These are phyloP conservation scores for Drosophila merina DNA, from an alignment of 2,888 invertebrate genomes.

Conservation along the genomic window DNA sequence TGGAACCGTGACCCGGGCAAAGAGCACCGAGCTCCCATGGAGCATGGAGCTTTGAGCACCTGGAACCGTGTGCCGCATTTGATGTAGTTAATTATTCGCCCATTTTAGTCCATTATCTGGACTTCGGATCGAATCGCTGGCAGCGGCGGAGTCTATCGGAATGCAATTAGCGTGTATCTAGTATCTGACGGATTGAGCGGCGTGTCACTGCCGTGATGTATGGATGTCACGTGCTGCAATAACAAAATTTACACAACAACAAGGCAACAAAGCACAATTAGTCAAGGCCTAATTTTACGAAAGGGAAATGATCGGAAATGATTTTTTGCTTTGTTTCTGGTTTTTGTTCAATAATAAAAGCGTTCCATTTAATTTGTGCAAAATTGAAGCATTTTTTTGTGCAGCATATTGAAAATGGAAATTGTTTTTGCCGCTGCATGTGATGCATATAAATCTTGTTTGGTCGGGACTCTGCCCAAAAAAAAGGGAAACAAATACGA, in stretches of 20 bases:
- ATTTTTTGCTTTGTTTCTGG: constrained; percentile 7
- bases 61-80: constrained; percentile 47
- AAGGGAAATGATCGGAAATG: constrained; percentile 38
- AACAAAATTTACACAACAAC: constrained; percentile 22
- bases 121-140: constrained; percentile 49
- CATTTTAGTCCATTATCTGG: constrained; percentile 76
- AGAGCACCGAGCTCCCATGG: background rate
- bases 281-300: constrained; percentile 24
- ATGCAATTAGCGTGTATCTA: constrained; percentile 68
- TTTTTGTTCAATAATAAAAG: constrained; percentile 7
- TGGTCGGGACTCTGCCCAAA: constrained; percentile 56
- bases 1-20: background rate
- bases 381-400: constrained; percentile 29
- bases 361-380: constrained; percentile 28
- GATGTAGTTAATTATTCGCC: constrained; percentile 71
- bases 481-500: constrained; percentile 19
- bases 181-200: constrained; percentile 27
- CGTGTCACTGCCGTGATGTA: constrained; percentile 48
- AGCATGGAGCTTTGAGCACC: background rate
- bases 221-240: constrained; percentile 35
- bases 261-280: constrained; percentile 22
- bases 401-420: constrained; percentile 47
- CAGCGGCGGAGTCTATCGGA: constrained; percentile 57
- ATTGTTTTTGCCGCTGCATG: constrained; percentile 51
- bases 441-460: constrained; percentile 72